Base-by-base conservation (phyloP, 2,797 vertebrate genomes). In the Acanthurus leucopareius region DNA sequence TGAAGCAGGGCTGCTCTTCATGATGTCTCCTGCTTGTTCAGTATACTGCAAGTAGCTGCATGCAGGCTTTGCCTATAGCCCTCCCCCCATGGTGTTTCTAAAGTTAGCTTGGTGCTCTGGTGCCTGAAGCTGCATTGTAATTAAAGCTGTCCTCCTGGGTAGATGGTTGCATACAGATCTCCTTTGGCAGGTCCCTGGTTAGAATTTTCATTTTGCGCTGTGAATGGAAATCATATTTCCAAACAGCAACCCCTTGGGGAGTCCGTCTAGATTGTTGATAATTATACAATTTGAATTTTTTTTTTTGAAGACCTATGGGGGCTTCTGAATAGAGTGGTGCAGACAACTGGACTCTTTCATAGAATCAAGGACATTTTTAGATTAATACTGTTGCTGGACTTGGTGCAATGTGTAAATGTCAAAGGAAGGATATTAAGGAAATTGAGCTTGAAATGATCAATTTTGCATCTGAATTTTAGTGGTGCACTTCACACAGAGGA, bases 41-140 rank as follows among this genome's bases (percentile, higher is more conserved):
- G 15, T 64, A 17, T 35, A 17, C 60, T 80, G 67, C 79, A 47
- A 67, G 58, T 70, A 76, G 67, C 62, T 77, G n/a, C 28, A 68
- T 66, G 62, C 69, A 68, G 44, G 64, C 69, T 84, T 73, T 66
- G 64, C 79, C 79, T 68, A 7, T 54, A 71, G 71, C 69, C 32
- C 56, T 70, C 28, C n/a, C 54, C 47, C 38, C 60, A 20, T 32
- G n/a, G 67, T 77, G 52, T 77, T 54, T 87, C 75, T 87, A 86
- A 79, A 85, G 75, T 89, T 83, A 82, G 87, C 67, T 22, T 75
- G 72, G 8, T 57, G 75, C 74, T 86, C 60, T 65, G 81, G 79
- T 75, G 80, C 78, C 82, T 80, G 74, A 76, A 85, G 86, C 83
- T 86, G 69, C n/a, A 8, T 68, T 88, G 85, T 93, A 94, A 94